phyloP scores from a whole-genome alignment of 2,888 invertebrate species.

The Seira ritae region DNA sequence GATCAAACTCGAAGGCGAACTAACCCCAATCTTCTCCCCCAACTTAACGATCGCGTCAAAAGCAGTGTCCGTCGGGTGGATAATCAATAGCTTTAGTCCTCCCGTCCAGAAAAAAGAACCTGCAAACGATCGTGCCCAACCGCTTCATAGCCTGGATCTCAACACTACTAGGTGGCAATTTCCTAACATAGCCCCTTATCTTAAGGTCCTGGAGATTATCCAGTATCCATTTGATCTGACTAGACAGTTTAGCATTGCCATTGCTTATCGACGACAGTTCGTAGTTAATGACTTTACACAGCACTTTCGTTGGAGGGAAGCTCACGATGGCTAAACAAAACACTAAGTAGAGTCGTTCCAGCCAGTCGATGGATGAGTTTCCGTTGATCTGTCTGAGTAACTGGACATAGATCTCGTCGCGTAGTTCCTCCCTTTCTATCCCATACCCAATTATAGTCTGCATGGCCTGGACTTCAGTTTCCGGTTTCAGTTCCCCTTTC shows the following conservation, averaged over 20 bases:
- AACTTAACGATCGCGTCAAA: constrained; percentile 84
- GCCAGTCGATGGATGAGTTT: constrained; percentile 89
- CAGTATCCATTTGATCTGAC: constrained; percentile 27
- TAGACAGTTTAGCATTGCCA: constrained; percentile 8
- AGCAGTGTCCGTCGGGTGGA: constrained; percentile 95
- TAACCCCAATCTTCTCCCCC: constrained; percentile 87
- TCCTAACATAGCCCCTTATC: constrained; percentile 76
- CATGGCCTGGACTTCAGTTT: constrained; percentile 88
- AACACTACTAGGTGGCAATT: constrained; percentile 84
- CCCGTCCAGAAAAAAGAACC: constrained; percentile 96
- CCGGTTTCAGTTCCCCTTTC: constrained; percentile 90
- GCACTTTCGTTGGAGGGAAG: constrained; percentile 91
- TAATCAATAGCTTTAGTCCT: constrained; percentile 96
- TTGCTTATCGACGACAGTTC: constrained; percentile 17
- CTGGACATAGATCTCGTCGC: constrained; percentile 94
- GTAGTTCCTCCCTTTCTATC: constrained; percentile 91
- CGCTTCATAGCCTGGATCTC: constrained; percentile 87
- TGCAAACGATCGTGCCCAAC: constrained; percentile 92
- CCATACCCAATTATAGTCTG: constrained; percentile 91
- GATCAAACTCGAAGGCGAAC: constrained; percentile 83
- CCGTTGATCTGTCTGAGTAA: constrained; percentile 92
- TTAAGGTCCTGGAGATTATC: constrained; percentile 28
- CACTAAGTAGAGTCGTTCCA: constrained; percentile 91
- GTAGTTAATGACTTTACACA: constrained; percentile 80
- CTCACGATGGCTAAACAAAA: constrained; percentile 93